These are phyloP conservation scores for Micromesistius poutassou DNA, from an alignment of 2,797 vertebrate species.

Conservation along the genomic window DNA sequence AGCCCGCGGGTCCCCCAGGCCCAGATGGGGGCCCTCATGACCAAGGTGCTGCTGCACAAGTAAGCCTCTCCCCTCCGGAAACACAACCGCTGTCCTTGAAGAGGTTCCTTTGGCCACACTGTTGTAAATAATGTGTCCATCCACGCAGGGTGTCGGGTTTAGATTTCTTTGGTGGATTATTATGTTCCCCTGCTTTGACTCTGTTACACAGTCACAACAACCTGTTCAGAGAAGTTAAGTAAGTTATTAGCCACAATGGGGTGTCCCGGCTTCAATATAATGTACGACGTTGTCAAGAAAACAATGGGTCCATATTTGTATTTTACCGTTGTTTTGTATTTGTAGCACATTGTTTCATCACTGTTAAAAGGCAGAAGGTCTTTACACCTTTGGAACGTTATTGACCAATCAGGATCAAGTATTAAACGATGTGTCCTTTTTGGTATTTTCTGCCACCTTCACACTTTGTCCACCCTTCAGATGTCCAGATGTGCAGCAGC, in stretches of 20 bases:
- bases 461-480: conserved; percentile 27
- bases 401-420: conserved; percentile 1
- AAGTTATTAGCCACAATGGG: neutral
- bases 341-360: neutral
- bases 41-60: conserved; percentile 82
- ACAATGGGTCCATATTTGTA: neutral
- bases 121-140: neutral
- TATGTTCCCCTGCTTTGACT: neutral
- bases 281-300: too few relatives aligned
- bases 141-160: neutral
- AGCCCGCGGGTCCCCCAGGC: conserved; percentile 85
- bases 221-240: neutral
- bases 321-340: neutral
- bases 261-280: neutral
- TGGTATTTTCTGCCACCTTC: neutral
- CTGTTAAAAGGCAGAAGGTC: neutral
- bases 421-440: neutral
- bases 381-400: neutral
- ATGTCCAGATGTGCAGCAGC: conserved; percentile 35
- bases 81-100: neutral
- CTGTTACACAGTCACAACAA: neutral
- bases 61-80: conserved; percentile 46
- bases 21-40: conserved; percentile 81
- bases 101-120: neutral
- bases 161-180: neutral